A percentile compares a stretch with the other conserved stretches of the same genome.
phyloP scores from a whole-genome alignment of 2,888 invertebrate genomes.

The Phorcus lineatus region DNA sequence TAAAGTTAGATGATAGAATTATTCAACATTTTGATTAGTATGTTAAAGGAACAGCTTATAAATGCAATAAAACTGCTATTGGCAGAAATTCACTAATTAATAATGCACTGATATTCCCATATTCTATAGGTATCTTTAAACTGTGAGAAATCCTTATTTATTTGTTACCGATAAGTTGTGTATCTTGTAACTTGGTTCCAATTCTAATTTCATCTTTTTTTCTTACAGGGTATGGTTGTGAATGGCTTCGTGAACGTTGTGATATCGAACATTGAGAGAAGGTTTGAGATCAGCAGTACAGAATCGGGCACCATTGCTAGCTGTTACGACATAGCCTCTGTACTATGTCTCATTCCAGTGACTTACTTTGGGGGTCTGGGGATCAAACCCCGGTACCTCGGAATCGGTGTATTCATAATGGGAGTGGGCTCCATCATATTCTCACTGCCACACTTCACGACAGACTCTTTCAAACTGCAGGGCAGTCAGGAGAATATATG shows the following conservation, averaged over 20 bases:
- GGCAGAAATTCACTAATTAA: too few species aligned
- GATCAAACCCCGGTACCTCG: constrained; percentile 81
- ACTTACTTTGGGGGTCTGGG: constrained; percentile 85
- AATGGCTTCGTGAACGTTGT: constrained; percentile 92
- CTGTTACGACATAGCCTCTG: constrained; percentile 91
- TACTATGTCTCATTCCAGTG: constrained; percentile 87
- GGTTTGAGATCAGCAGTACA: constrained; percentile 87
- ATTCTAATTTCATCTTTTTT: neutral
- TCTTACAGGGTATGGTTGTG: constrained; percentile 85
- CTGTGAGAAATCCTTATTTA: too few species aligned
- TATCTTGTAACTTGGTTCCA: too few species aligned
- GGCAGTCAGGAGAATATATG: constrained; percentile 48
- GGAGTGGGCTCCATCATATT: constrained; percentile 82
- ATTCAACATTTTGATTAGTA: too few species aligned
- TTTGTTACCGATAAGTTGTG: too few species aligned
- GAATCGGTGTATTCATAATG: constrained; percentile 83
- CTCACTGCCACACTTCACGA: constrained; percentile 87
- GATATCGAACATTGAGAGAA: constrained; percentile 90
- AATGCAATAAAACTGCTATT: too few species aligned
- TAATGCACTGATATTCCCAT: too few species aligned
- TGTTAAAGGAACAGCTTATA: too few species aligned
- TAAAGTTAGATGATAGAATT: too few species aligned
- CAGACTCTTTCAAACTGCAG: constrained; percentile 79
- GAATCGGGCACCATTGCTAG: constrained; percentile 90
- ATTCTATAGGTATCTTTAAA: too few species aligned